phyloP scores from a whole-genome alignment of 2,888 invertebrate species.

The Elmis aenea region DNA sequence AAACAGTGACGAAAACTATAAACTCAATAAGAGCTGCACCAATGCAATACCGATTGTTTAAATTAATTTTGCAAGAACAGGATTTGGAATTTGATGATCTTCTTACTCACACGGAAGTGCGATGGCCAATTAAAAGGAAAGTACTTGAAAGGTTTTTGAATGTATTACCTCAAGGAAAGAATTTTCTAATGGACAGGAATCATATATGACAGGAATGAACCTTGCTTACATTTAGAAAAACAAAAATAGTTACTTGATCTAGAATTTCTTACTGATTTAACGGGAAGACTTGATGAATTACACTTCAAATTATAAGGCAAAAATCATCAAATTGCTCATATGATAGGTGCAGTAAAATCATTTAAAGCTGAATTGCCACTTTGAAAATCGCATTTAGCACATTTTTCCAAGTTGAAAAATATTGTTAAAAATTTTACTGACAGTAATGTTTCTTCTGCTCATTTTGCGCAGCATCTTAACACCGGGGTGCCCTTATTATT shows the following conservation, averaged over 20 bases:
- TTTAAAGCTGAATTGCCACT: constrained; percentile 16
- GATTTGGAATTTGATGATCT: constrained; percentile 20
- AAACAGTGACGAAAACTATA: constrained; percentile 9
- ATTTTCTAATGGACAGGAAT: no score
- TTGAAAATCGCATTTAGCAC: constrained; percentile 17
- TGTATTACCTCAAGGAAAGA: constrained; percentile 17
- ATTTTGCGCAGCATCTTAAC: no score
- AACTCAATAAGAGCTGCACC: constrained; percentile 14
- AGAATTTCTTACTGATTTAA: constrained; percentile 21
- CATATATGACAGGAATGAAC: constrained; percentile 18
- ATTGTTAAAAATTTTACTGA: background rate
- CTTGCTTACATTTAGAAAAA: constrained; percentile 15
- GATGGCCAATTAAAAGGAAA: constrained; percentile 19
- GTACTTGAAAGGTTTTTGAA: constrained; percentile 18
- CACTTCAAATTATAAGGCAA: constrained; percentile 20
- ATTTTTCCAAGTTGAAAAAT: background rate
- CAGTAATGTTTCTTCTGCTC: no score
- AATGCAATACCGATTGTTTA: constrained; percentile 17
- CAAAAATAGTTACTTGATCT: constrained; percentile 20
- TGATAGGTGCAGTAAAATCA: constrained; percentile 19
- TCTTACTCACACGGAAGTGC: constrained; percentile 17
- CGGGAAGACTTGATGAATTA: constrained; percentile 19
- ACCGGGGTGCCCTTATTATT: background rate
- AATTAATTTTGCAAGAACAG: constrained; percentile 9
- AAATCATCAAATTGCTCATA: constrained; percentile 14